phyloP scores from a whole-genome alignment of 2,113 vertebrate genomes.

The Pardalotus punctatus region DNA sequence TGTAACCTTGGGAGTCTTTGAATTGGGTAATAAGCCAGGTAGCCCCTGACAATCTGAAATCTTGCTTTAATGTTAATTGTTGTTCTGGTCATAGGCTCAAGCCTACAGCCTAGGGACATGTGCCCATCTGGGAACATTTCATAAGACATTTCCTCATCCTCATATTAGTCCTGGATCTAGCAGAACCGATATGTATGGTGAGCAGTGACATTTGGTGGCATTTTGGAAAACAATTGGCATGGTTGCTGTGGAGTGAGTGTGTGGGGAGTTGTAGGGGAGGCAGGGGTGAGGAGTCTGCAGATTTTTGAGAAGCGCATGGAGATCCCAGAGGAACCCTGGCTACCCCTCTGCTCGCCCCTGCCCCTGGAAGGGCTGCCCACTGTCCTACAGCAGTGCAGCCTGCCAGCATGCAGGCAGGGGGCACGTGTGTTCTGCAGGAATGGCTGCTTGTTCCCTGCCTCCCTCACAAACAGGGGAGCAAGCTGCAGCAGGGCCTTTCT shows the following conservation, averaged over 20 bases:
- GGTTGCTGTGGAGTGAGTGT: not conserved
- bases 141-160: not conserved
- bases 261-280: not conserved
- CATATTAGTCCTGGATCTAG: not conserved
- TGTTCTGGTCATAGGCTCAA: not conserved
- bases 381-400: not conserved
- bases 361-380: not conserved
- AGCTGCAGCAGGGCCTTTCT: not conserved
- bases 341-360: not conserved
- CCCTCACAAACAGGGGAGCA: not conserved
- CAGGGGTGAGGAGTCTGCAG: not conserved
- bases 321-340: not conserved
- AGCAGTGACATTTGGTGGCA: not conserved
- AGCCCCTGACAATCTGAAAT: not conserved
- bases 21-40: not conserved
- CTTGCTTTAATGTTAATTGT: not conserved
- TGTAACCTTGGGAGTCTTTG: not conserved
- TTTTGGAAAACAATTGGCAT: not conserved
- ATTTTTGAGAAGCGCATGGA: not conserved
- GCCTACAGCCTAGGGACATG: not conserved
- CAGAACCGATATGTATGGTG: rapidly evolving
- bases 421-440: not conserved
- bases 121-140: not conserved
- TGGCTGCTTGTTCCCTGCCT: rapidly evolving
- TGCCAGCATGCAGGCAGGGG: not conserved